Evolutionary conservation across 2,888 invertebrate species (phyloP).

Genomic region (Ennomos quercinarius): DNA sequence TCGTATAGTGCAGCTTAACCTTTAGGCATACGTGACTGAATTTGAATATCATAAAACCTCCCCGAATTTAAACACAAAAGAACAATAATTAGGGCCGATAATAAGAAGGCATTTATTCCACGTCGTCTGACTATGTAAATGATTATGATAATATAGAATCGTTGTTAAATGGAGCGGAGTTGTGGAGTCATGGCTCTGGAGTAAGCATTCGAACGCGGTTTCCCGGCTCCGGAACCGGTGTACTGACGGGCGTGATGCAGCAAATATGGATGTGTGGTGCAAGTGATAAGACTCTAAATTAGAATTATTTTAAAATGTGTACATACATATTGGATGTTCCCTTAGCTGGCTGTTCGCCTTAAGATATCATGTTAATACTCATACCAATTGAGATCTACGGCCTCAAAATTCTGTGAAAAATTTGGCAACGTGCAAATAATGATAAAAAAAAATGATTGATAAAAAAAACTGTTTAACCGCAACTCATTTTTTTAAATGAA

Average conservation of each 20-base stretch:
- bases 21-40: conserved; percentile 61
- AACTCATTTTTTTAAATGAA: no score
- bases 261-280: conserved; percentile 53
- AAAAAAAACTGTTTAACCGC: no score
- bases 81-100: conserved; percentile 80
- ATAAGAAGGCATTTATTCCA: conserved; percentile 71
- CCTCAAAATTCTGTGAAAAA: no score
- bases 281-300: conserved; percentile 33
- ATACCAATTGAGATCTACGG: no score
- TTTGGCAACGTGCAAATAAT: no score
- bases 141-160: conserved; percentile 78
- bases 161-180: conserved; percentile 78
- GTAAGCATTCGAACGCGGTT: conserved; percentile 64
- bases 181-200: conserved; percentile 72
- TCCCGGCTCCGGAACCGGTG: conserved; percentile 62
- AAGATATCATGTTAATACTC: no score
- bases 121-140: conserved; percentile 76
- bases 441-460: no score
- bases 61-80: conserved; percentile 78
- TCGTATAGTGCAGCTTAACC: conserved; percentile 13
- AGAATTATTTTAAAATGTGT: background rate
- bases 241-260: conserved; percentile 68
- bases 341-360: no score
- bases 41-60: conserved; percentile 69
- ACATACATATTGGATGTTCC: no score